phyloP scores from a whole-genome alignment of 2,113 vertebrate genomes.

The Sula dactylatra region DNA sequence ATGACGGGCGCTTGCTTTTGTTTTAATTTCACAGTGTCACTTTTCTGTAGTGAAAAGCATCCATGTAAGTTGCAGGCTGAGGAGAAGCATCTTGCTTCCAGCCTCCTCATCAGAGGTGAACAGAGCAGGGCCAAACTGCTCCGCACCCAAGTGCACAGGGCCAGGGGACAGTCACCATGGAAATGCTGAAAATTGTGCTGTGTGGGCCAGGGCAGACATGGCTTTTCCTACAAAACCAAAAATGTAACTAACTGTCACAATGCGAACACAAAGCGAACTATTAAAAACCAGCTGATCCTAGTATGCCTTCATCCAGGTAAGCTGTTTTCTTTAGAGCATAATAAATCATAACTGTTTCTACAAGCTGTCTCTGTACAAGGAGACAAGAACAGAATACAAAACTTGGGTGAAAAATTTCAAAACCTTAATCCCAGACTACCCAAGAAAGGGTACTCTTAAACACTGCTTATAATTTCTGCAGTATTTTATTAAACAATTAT shows the following conservation, averaged over 20 bases:
- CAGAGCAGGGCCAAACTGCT: background rate
- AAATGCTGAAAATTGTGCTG: background rate
- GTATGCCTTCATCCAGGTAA: background rate
- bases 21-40: background rate
- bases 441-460: background rate
- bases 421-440: background rate
- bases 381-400: background rate
- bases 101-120: background rate
- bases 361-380: background rate
- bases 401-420: background rate
- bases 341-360: background rate
- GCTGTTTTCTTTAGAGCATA: background rate
- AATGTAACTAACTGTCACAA: background rate
- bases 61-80: background rate
- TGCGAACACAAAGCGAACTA: background rate
- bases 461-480: background rate
- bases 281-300: background rate
- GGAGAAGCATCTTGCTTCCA: background rate
- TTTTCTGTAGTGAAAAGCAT: background rate
- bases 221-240: background rate
- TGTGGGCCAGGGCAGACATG: background rate
- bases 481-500: background rate
- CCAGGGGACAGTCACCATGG: background rate
- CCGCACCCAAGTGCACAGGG: fast-evolving
- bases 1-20: background rate